Percentiles rank a stretch among this genome's conserved stretches.
phyloP scores from a whole-genome alignment of 2,888 invertebrate genomes.

The Stegophylla sp. region DNA sequence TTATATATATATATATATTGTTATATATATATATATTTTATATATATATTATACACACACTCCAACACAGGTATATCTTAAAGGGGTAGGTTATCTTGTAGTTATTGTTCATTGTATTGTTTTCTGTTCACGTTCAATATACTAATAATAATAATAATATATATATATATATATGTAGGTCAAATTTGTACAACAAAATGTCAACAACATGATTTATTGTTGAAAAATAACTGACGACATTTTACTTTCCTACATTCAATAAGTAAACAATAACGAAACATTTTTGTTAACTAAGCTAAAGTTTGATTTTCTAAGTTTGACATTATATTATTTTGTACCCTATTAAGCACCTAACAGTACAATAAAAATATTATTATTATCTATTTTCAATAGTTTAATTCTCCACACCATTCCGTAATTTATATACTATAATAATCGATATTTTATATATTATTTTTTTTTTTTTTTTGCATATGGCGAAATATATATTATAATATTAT shows the following conservation, averaged over 20 bases:
- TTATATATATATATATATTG: no score
- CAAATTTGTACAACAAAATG: constrained; percentile 6
- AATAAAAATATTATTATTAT: neutral
- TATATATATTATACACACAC: no score
- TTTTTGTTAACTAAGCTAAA: constrained; percentile 31
- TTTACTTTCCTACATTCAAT: constrained; percentile 24
- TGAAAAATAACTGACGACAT: constrained; percentile 42
- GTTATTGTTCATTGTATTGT: no score
- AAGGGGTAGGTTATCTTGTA: no score
- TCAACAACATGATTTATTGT: constrained; percentile 43
- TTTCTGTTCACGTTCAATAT: no score
- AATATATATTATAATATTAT: neutral
- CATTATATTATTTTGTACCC: neutral
- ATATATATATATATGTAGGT: constrained; percentile 45
- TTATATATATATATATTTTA: no score
- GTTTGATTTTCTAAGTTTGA: neutral
- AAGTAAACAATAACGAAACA: constrained; percentile 9
- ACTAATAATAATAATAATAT: no score
- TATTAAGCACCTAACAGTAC: neutral
- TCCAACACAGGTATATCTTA: no score
- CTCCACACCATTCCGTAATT: neutral
- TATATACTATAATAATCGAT: neutral
- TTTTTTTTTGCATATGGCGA: no score
- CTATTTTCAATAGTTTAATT: neutral
- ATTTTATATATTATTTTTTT: constrained; percentile 1